These are phyloP conservation scores for Morelia viridis DNA, from an alignment of 2,797 vertebrate genomes.

Conservation along the genomic window DNA sequence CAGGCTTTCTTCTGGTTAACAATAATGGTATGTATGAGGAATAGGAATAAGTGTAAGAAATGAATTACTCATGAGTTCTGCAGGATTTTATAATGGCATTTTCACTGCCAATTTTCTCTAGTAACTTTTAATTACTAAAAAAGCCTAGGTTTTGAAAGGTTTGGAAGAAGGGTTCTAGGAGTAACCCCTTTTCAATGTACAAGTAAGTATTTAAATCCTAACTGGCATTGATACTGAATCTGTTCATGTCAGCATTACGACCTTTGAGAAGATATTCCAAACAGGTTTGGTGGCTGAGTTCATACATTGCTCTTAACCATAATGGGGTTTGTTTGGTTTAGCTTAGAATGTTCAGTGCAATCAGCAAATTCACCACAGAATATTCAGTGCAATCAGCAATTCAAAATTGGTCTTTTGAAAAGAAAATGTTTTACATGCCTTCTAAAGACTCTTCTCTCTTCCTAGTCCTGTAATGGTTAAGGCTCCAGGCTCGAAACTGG, in stretches of 20 bases:
- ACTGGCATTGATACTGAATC: not conserved
- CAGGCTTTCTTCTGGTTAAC: not conserved
- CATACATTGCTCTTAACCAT: not conserved
- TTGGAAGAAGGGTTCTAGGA: not conserved
- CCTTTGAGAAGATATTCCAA: not conserved
- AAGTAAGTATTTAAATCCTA: not conserved
- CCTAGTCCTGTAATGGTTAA: not conserved
- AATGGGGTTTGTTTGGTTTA: not conserved
- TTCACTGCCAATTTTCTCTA: not conserved
- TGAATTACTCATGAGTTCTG: not conserved
- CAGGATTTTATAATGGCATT: not conserved
- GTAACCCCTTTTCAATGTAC: not conserved
- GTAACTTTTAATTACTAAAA: not conserved
- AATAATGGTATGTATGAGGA: not conserved
- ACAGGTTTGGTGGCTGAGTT: not conserved
- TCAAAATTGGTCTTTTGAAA: not conserved
- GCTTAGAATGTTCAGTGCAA: not conserved
- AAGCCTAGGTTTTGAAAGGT: not conserved
- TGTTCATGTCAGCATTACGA: not conserved
- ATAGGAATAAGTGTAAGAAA: not conserved
- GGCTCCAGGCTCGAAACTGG: not conserved
- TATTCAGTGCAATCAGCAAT: not conserved
- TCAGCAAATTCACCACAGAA: not conserved
- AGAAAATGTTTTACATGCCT: not conserved
- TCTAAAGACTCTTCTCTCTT: not conserved